Evolutionary conservation across 2,113 vertebrate genomes (phyloP), one percentile per base, ranked within the genome.

Genomic region (Equus przewalskii): DNA sequence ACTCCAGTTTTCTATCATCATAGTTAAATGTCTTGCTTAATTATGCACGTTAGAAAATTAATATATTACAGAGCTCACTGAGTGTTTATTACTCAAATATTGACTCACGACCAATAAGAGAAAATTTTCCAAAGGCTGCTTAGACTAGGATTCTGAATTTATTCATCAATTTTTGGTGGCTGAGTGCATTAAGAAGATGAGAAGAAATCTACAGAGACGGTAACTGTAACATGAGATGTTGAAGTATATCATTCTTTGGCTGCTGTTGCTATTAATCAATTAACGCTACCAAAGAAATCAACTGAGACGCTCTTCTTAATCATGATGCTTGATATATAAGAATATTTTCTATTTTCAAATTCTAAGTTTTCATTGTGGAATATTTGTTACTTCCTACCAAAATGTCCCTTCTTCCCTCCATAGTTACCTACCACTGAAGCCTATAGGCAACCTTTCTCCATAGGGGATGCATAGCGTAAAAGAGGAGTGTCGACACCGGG

Each of bases 311-410:
- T 90, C 33, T 76, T 96, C 49, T 15, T 76, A 70, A 24, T 51
- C 7, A 33, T 15, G 15, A 16, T 49, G 21, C 21, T 81, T 21
- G 7, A n/a, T n/a, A 69, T 62, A 18, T 1, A 79, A 26, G 7
- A 46, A 89, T 7, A 15, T 54, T 7, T 73, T 62, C n/a, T 60
- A 41, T 49, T 95, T 83, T 96, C 28, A 96, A 49, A 93, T 76
- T 70, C 78, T 44, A 56, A 5, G 10, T 89, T 92, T 54, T 51
- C 5, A 41, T 4, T 15, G 8, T 67, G 7, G 41, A 60, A 36
- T 81, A 75, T 64, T 7, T 73, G 6, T 85, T 95, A 5, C 19
- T 51, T 49, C n/a, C 2, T 64, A 83, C 3, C 33, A 33, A 22
- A 84, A 92, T 3, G 2, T 7, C 16, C 6, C 16, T 3, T 56